phyloP scores from a whole-genome alignment of 2,888 invertebrate genomes.

The Odontocolon sp. region DNA sequence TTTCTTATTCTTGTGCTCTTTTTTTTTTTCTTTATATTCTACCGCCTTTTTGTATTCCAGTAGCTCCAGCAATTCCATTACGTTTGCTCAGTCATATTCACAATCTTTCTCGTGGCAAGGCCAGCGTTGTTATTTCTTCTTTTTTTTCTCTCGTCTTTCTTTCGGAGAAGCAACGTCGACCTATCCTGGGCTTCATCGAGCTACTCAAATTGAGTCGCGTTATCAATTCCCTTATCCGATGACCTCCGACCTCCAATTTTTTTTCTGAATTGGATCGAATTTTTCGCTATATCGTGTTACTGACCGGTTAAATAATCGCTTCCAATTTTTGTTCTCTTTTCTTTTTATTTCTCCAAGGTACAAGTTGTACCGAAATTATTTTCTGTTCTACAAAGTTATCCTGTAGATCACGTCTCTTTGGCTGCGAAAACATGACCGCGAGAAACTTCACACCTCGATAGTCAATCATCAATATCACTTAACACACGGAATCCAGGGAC shows the following conservation, averaged over 20 bases:
- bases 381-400: neutral
- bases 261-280: neutral
- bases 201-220: conserved; percentile 38
- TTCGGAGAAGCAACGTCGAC: neutral
- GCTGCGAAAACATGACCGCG: conserved; percentile 9
- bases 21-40: neutral
- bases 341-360: no score
- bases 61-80: neutral
- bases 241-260: conserved; percentile 40
- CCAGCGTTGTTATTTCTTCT: conserved; percentile 6
- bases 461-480: conserved; percentile 21
- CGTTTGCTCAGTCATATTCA: neutral
- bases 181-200: conserved; percentile 35
- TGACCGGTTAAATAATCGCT: neutral
- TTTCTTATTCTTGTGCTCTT: neutral
- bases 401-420: neutral
- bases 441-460: conserved; percentile 19
- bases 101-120: conserved; percentile 13
- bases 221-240: conserved; percentile 53
- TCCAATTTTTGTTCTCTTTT: no score
- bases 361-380: neutral
- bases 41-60: conserved; percentile 13
- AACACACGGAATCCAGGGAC: neutral
- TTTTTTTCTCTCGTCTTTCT: conserved; percentile 14
- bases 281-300: neutral